Evolutionary conservation across 1,140 invertebrate species (phyloP), one percentile per base, ranked within the genome.

Genomic region (Neomicropteryx cornuta): DNA sequence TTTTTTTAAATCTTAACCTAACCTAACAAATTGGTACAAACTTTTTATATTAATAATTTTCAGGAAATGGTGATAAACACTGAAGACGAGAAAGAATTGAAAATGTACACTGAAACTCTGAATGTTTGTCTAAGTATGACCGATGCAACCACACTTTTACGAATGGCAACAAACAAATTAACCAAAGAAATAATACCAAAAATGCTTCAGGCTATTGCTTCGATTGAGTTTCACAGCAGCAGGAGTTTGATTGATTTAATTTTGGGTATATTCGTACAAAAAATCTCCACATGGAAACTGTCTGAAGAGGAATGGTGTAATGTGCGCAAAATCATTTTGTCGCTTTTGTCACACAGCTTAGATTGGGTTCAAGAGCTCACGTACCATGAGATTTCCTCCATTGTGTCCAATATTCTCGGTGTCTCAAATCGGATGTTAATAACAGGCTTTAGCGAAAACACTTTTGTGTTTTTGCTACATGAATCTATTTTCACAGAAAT

Each of bases 401-500:
- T 60, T 43, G 57, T 68, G 11, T 53, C 52, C 27, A 52, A 50
- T 3, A 46, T 60, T 3, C 40, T 68, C 13, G 49, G 63, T n/a
- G 55, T 52, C 21, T 57, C 58, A 34, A 54, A 62, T 22, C 37
- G 17, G 5, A 44, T 48, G 31, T 52, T 56, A 23, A 29, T 17
- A 8, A 46, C 5, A 18, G 19, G 14, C 22, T 36, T 55, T 23
- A 51, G 52, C 39, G 62, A 68, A 40, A 56, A 53, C 39, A 53
- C 53, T 42, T 41, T 68, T 2, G 53, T 49, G 18, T 72, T 79
- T 52, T 47, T 80, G 17, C 61, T 73, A 28, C 60, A 74, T 41
- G 50, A 68, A 2, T 56, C 55, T 35, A 57, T 80, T 23, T 47
- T 81, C 14, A 72, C 60, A n/a, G 75, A 80, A 59, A 75, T 81